phyloP scores from a whole-genome alignment of 92 coral and sea anemone genomes.

The Paragorgia papillata region DNA sequence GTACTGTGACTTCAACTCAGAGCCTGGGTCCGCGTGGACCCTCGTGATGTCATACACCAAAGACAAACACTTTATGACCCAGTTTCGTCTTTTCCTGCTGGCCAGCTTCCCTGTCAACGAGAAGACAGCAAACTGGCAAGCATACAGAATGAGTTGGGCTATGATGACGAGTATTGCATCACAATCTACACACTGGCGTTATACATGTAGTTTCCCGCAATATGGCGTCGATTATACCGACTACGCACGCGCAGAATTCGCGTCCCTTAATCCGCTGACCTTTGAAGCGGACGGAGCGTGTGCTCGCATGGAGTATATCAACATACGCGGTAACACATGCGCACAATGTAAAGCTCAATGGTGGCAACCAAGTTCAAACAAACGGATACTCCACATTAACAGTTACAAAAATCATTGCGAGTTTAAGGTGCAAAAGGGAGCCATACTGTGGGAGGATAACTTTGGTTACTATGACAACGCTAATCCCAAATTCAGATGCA shows the following conservation, averaged over 20 bases:
- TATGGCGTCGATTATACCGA: conserved; percentile 62
- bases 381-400: conserved; percentile 4
- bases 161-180: conserved; percentile 51
- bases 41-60: conserved; percentile 60
- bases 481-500: conserved; percentile 14
- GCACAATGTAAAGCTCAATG: conserved; percentile 57
- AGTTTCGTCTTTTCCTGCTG: conserved; percentile 11
- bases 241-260: conserved; percentile 55
- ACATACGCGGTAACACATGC: conserved; percentile 60
- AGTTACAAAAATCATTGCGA: not conserved
- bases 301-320: conserved; percentile 51
- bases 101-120: conserved; percentile 52
- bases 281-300: conserved; percentile 46
- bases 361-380: conserved; percentile 61
- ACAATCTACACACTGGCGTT: conserved; percentile 68
- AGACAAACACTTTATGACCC: conserved; percentile 22
- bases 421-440: not conserved
- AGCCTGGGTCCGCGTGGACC: conserved; percentile 67
- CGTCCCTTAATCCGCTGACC: conserved; percentile 45
- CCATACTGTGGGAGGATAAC: conserved; percentile 6
- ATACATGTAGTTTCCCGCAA: conserved; percentile 65
- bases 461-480: conserved; percentile 6
- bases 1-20: conserved; percentile 61
- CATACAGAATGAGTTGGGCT: conserved; percentile 50
- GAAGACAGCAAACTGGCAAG: conserved; percentile 57